Percentiles rank a stretch among this genome's conserved stretches.
Evolutionary conservation across 2,113 vertebrate species (phyloP).

Genomic region (Panthera uncia): DNA sequence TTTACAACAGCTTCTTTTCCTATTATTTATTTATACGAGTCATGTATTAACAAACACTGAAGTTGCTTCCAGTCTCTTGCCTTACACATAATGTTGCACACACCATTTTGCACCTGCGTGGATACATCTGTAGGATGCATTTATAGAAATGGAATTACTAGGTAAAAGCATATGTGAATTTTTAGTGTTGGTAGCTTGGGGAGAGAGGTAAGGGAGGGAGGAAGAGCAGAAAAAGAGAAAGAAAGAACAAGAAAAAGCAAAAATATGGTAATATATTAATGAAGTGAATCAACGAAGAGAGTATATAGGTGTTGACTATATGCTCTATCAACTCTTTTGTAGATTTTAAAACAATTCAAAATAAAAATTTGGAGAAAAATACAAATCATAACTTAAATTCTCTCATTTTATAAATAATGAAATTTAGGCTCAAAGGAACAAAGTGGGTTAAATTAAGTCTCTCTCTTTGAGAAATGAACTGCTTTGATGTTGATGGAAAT

Average conservation of each 20-base stretch:
- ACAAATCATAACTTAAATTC: not conserved
- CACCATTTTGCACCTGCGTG: not conserved
- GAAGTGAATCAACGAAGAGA: not conserved
- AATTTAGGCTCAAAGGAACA: not conserved
- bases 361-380: not conserved
- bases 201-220: not conserved
- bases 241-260: not conserved
- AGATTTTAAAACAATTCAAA: conserved; percentile 28
- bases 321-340: not conserved
- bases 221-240: not conserved
- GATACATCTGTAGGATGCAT: not conserved
- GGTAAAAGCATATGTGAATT: not conserved
- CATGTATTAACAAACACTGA: not conserved
- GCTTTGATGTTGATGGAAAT: not conserved
- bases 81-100: not conserved
- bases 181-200: not conserved
- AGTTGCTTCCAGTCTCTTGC: not conserved
- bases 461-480: not conserved
- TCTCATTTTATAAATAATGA: not conserved
- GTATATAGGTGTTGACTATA: not conserved
- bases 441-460: not conserved
- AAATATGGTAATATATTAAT: not conserved
- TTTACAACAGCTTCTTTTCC: not conserved
- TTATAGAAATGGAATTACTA: not conserved
- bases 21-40: not conserved